Base-by-base conservation (phyloP, 1,140 invertebrate genomes). In the Harpegnathos saltator region DNA sequence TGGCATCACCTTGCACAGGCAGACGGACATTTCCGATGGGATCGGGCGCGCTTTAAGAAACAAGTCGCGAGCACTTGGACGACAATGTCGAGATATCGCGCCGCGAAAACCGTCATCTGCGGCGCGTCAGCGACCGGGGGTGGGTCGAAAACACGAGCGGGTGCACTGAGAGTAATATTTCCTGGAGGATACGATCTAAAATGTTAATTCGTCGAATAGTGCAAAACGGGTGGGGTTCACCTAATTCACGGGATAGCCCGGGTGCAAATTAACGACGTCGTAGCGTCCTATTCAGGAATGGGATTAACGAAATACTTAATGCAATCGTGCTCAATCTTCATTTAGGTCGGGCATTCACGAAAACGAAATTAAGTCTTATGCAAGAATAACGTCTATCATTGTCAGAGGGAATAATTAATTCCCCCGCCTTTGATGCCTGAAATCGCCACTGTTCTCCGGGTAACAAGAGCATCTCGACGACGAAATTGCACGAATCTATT, bases 261-360 rank as follows among this genome's bases (percentile, higher is more conserved):
- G 54, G 58, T 82, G 78, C 66, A 73, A 73, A 71, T 82, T 72
- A 73, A 82, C 38, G 68, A 62, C 58, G 78, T 24, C 58, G 56
- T 82, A 82, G 26, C 38, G 44, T 61, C 33, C 52, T 78, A 78
- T 78, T 78, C 52, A 29, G 19, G 74, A 77, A 66, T 78, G 29
- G 69, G 44, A 82, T 82, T 82, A 82, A 74, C 78, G 44, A 61
- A 82, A 82, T 82, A 82, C 71, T 72, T 82, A 74, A 82, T 74
- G 66, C 78, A 80, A 80, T 82, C 78, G 58, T 48, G 56, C 58
- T 82, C 78, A 82, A 82, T 82, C 69, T 82, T 82, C 78, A 82
- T 82, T 82, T 82, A 38, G n/a, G 65, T 74, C 69, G 56, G 19
- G 69, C 48, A 61, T 62, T 82, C 26, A 62, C 78, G 69, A 74